Conservation (phyloP, 2,113 vertebrate genomes). For the Brienomyrus longianalis region DNA sequence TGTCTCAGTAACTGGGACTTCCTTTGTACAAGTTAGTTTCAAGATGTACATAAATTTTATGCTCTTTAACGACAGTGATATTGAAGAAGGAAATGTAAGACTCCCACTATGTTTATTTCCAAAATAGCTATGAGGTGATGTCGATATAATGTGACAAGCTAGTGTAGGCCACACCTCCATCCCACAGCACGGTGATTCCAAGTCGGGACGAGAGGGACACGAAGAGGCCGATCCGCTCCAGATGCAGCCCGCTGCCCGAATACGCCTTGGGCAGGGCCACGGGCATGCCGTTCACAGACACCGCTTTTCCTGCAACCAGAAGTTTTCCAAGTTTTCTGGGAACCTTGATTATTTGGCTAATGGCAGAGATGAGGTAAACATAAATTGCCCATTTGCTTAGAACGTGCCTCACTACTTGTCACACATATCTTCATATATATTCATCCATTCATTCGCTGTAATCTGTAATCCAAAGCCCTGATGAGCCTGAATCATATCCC, state of each 20-base stretch:
- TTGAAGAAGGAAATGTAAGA: background rate
- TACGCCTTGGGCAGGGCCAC: constrained; percentile 72
- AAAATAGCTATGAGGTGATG: background rate
- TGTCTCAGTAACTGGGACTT: background rate
- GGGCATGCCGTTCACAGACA: constrained; percentile 74
- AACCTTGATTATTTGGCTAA: too few relatives aligned
- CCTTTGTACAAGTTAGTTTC: background rate
- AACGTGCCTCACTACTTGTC: background rate
- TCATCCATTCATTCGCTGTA: background rate
- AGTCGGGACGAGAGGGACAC: constrained; percentile 66
- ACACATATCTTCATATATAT: background rate
- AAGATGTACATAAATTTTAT: background rate
- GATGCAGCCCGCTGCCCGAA: constrained; percentile 67
- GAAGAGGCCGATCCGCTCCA: constrained; percentile 68
- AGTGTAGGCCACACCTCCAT: constrained; percentile 65
- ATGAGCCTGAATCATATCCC: background rate
- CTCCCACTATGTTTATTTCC: background rate
- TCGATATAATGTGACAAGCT: background rate
- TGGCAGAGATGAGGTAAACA: background rate
- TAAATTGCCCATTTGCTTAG: background rate
- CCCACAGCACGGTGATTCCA: constrained; percentile 79
- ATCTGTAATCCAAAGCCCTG: background rate
- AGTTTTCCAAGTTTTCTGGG: background rate
- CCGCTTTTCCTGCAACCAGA: constrained; percentile 63
- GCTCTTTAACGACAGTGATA: background rate